A percentile compares a stretch with the other conserved stretches of the same genome.
These are phyloP conservation scores for Ascaphus truei DNA, from an alignment of 2,113 vertebrate species.

Conservation along the genomic window DNA sequence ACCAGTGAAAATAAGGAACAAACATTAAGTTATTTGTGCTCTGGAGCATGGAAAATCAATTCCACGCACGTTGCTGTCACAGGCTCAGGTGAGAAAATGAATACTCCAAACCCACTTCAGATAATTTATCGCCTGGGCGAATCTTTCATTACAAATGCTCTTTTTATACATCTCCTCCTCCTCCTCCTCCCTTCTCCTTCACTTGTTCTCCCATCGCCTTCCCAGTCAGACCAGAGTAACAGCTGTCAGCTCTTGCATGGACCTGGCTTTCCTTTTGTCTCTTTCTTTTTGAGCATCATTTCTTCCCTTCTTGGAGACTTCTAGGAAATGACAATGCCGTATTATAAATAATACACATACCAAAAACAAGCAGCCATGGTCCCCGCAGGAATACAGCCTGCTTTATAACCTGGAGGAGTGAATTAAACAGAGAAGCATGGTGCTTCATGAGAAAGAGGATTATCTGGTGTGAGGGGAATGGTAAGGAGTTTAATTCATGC, in stretches of 20 bases:
- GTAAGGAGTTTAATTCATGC: constrained; percentile 31
- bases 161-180: constrained; percentile 28
- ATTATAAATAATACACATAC: constrained; percentile 29
- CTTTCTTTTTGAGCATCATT: constrained; percentile 28
- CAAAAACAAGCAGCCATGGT: constrained; percentile 14
- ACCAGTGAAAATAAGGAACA: constrained; percentile 14
- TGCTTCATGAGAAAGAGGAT: constrained; percentile 18
- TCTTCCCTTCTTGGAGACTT: constrained; percentile 30
- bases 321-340: constrained; percentile 31
- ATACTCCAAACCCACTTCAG: constrained; percentile 31
- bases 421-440: constrained; percentile 16
- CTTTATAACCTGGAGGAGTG: constrained; percentile 27
- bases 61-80: constrained; percentile 9
- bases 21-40: constrained; percentile 30
- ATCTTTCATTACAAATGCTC: constrained; percentile 34
- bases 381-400: constrained; percentile 23
- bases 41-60: constrained; percentile 28
- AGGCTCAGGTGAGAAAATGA: constrained; percentile 36
- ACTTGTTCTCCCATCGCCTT: constrained; percentile 26
- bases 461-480: constrained; percentile 28
- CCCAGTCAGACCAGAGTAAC: constrained; percentile 29
- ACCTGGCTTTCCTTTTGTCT: constrained; percentile 11
- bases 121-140: constrained; percentile 35
- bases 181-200: constrained; percentile 21
- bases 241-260: constrained; percentile 27